phyloP scores from a whole-genome alignment of 1,140 invertebrate genomes.

The Procambarus virginalis region DNA sequence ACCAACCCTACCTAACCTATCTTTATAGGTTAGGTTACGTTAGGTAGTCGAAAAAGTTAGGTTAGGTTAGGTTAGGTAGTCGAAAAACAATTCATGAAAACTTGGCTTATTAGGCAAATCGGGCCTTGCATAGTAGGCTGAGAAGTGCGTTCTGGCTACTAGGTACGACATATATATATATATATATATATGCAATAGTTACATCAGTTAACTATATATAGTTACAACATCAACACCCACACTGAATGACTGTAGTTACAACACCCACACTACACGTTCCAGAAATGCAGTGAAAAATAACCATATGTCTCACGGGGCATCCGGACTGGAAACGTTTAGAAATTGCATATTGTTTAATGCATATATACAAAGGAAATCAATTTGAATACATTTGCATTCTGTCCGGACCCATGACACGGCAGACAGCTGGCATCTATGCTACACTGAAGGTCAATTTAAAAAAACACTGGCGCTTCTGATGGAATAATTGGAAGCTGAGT shows the following conservation, averaged over 20 bases:
- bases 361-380: constrained; percentile 25
- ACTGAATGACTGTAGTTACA: neutral
- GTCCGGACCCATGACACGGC: neutral
- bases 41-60: too few species aligned
- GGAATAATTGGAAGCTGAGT: constrained; percentile 1
- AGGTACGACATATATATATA: too few species aligned
- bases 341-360: constrained; percentile 38
- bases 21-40: too few species aligned
- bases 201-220: too few species aligned
- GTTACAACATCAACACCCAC: neutral
- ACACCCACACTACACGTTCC: neutral
- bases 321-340: constrained; percentile 9
- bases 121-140: too few species aligned
- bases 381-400: constrained; percentile 30
- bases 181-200: too few species aligned
- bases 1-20: too few species aligned
- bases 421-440: neutral
- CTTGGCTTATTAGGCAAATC: too few species aligned
- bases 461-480: neutral
- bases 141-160: too few species aligned
- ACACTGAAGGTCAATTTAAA: neutral
- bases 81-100: too few species aligned
- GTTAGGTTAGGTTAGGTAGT: too few species aligned
- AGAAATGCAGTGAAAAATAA: neutral
- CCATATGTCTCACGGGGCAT: neutral